Evolutionary conservation across 2,113 vertebrate species (phyloP).

Genomic region (Malurus elegans): DNA sequence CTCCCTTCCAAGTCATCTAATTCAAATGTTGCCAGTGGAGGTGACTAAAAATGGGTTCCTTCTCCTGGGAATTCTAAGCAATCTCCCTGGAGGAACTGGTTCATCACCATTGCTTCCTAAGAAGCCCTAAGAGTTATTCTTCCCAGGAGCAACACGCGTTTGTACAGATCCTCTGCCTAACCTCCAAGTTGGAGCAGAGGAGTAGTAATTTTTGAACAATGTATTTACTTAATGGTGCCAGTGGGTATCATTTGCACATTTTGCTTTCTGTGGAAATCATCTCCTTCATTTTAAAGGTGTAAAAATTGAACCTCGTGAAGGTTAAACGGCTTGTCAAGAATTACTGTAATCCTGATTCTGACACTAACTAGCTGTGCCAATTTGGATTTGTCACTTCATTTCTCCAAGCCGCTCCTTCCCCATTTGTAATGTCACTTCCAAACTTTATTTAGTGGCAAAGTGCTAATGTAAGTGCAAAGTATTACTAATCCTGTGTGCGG

Average conservation of each 20-base stretch:
- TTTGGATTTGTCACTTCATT: conserved; percentile 68
- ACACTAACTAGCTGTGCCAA: conserved; percentile 66
- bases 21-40: neutral
- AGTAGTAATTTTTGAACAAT: conserved; percentile 20
- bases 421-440: conserved; percentile 61
- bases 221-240: conserved; percentile 45
- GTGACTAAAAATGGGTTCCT: neutral
- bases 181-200: neutral
- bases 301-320: conserved; percentile 45
- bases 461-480: conserved; percentile 69
- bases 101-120: neutral
- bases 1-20: neutral
- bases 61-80: neutral
- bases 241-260: conserved; percentile 38
- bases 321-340: conserved; percentile 65
- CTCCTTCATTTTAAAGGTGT: conserved; percentile 53
- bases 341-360: conserved; percentile 66
- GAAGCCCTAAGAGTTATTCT: neutral
- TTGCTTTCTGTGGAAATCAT: conserved; percentile 8
- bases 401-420: conserved; percentile 54
- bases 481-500: conserved; percentile 65
- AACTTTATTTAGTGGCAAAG: conserved; percentile 71
- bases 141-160: neutral
- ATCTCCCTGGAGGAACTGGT: neutral
- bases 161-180: neutral